Evolutionary conservation across 2,888 invertebrate species (phyloP).

Genomic region (Pyrrhia umbra): DNA sequence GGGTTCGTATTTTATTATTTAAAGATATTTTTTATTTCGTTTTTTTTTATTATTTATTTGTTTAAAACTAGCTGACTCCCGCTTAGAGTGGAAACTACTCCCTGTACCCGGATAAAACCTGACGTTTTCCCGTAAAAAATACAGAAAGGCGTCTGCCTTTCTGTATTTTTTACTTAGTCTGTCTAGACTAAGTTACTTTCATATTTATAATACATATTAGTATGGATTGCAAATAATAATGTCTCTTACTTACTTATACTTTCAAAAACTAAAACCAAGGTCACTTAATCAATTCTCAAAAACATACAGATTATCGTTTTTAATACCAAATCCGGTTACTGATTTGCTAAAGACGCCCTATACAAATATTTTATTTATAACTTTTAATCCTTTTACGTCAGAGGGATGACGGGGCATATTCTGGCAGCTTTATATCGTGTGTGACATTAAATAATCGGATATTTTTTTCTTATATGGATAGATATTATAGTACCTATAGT

Average conservation of each 20-base stretch:
- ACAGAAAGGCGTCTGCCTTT: too few relatives aligned
- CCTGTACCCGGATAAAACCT: too few relatives aligned
- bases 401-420: slow-evolving; percentile 50
- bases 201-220: too few relatives aligned
- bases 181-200: too few relatives aligned
- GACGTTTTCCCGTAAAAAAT: too few relatives aligned
- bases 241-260: too few relatives aligned
- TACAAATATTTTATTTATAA: slow-evolving; percentile 57
- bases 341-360: slow-evolving; percentile 44
- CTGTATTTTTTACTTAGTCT: too few relatives aligned
- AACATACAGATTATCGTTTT: slow-evolving; percentile 28
- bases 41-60: too few relatives aligned
- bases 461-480: too few relatives aligned
- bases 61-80: too few relatives aligned
- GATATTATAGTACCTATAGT: not conserved
- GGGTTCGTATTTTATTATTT: not conserved
- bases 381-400: slow-evolving; percentile 56
- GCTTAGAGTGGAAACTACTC: too few relatives aligned
- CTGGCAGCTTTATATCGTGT: slow-evolving; percentile 33
- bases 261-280: not conserved
- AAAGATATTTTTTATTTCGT: not conserved
- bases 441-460: slow-evolving; percentile 6
- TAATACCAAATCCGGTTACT: slow-evolving; percentile 42
- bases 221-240: too few relatives aligned
- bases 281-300: slow-evolving; percentile 8